Evolutionary conservation across 2,797 vertebrate genomes (phyloP).

Genomic region (Picus viridis): DNA sequence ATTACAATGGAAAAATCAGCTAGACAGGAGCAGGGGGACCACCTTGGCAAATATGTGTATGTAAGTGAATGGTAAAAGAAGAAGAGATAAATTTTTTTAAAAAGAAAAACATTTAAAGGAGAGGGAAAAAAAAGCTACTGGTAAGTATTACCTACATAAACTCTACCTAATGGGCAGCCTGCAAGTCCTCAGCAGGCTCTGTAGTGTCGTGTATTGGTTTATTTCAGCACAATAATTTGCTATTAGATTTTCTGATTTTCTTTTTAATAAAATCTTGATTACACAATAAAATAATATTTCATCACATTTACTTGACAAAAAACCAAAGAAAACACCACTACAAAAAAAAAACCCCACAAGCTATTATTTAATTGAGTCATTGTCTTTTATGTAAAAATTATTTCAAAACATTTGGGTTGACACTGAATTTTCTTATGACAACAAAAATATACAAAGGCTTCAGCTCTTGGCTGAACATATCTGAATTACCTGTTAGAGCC

Average conservation of each 20-base stretch:
- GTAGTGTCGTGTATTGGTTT: background rate
- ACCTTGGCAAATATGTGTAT: background rate
- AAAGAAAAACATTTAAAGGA: no score
- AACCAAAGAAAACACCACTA: no score
- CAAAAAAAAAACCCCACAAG: background rate
- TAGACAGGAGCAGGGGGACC: background rate
- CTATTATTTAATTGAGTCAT: background rate
- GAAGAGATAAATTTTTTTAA: no score
- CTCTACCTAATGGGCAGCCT: background rate
- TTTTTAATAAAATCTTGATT: background rate
- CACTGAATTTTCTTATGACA: background rate
- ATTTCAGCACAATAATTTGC: background rate
- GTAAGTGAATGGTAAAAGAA: background rate
- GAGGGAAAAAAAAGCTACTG: background rate
- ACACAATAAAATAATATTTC: background rate
- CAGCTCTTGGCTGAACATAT: fast-evolving
- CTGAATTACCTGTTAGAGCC: background rate
- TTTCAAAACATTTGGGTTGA: background rate
- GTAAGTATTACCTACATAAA: background rate
- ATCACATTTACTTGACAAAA: background rate
- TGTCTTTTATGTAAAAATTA: background rate
- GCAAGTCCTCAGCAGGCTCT: background rate
- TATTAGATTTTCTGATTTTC: background rate
- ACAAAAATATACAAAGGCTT: background rate
- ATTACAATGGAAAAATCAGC: background rate